Evolutionary conservation across 2,113 vertebrate genomes (phyloP).

Genomic region (Romanogobio albipinnatus): DNA sequence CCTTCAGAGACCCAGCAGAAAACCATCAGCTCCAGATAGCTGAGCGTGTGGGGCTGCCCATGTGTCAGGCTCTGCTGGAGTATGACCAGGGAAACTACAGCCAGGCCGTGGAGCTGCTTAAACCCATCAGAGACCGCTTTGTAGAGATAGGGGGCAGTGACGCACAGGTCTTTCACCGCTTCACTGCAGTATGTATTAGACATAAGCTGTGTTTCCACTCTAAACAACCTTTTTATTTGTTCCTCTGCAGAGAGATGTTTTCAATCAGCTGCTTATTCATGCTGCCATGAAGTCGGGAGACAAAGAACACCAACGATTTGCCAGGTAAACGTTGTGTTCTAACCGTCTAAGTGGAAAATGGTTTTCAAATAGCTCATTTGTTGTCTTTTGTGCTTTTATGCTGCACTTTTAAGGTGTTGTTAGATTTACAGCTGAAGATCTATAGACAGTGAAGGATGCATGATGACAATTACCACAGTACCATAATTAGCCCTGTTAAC

Average conservation of each 20-base stretch:
- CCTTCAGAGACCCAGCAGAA: conserved; percentile 77
- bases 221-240: neutral
- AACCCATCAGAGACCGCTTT: conserved; percentile 84
- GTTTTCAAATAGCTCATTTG: conserved; percentile 7
- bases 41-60: conserved; percentile 78
- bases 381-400: neutral
- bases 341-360: neutral
- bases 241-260: conserved; percentile 87
- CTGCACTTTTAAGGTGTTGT: neutral
- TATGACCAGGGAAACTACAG: conserved; percentile 82
- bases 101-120: conserved; percentile 80
- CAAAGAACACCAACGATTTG: conserved; percentile 78
- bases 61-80: conserved; percentile 88
- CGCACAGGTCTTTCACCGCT: conserved; percentile 83
- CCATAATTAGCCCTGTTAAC: neutral
- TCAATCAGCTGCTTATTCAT: conserved; percentile 89
- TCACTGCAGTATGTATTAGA: neutral
- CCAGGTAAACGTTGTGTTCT: conserved; percentile 74
- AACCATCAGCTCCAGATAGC: conserved; percentile 81
- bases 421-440: neutral
- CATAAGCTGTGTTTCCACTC: neutral
- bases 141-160: conserved; percentile 86
- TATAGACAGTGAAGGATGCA: neutral
- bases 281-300: conserved; percentile 85
- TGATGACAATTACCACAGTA: neutral